Percentiles rank a stretch among this genome's conserved stretches.
Evolutionary conservation across 2,888 invertebrate species (phyloP).

Genomic region (Drosophila mayaguana): DNA sequence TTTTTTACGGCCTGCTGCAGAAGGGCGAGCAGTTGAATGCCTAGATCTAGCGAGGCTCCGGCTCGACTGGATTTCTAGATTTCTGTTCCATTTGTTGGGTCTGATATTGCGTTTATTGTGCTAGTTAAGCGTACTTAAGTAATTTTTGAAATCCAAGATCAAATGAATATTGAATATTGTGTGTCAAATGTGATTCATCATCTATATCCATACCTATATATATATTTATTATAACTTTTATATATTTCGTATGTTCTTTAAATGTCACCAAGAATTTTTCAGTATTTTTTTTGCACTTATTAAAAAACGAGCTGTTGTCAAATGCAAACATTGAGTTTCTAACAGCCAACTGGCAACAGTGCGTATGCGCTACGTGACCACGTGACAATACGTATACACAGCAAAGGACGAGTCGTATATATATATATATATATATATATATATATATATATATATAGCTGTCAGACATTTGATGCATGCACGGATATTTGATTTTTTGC

Average conservation of each 20-base stretch:
- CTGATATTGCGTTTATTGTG: slow-evolving; percentile 17
- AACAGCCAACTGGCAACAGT: slow-evolving; percentile 33
- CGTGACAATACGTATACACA: slow-evolving; percentile 24
- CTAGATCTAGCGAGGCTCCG: neutral
- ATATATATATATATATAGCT: neutral
- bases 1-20: slow-evolving; percentile 87
- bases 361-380: slow-evolving; percentile 57
- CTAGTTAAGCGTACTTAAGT: slow-evolving; percentile 17
- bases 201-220: slow-evolving; percentile 10
- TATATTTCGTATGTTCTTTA: neutral
- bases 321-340: slow-evolving; percentile 46
- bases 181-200: slow-evolving; percentile 53
- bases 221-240: neutral
- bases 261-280: slow-evolving; percentile 15
- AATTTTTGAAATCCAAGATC: slow-evolving; percentile 14
- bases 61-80: neutral
- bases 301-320: slow-evolving; percentile 47
- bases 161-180: slow-evolving; percentile 18
- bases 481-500: slow-evolving; percentile 48
- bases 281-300: slow-evolving; percentile 33
- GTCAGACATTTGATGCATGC: neutral
- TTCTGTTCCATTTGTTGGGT: slow-evolving; percentile 1
- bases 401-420: slow-evolving; percentile 26
- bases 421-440: slow-evolving; percentile 31
- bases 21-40: slow-evolving; percentile 54